phyloP scores from a whole-genome alignment of 1,140 invertebrate species.

The Apolygus lucorum region DNA sequence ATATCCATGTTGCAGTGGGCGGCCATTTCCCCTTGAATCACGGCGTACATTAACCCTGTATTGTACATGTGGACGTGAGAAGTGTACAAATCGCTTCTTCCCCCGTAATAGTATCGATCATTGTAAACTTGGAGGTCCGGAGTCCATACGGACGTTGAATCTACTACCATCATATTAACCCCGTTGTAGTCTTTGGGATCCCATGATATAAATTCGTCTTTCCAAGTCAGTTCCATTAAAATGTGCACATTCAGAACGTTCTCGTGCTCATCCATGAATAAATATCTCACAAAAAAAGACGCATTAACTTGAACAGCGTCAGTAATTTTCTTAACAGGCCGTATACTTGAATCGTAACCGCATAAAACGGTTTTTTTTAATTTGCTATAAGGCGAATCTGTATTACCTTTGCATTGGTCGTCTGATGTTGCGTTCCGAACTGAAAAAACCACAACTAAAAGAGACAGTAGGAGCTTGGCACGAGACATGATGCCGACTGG shows the following conservation, averaged over 20 bases:
- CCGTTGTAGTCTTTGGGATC: not conserved
- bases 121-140: not conserved
- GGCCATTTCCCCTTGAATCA: not conserved
- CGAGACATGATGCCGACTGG: too few species aligned
- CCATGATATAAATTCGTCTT: not conserved
- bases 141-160: not conserved
- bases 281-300: not conserved
- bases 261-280: not conserved
- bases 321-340: not conserved
- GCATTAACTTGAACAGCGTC: not conserved
- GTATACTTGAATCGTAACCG: not conserved
- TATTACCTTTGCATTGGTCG: not conserved
- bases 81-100: not conserved
- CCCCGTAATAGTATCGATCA: not conserved
- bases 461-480: too few species aligned
- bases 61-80: not conserved
- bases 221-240: not conserved
- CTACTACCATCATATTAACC: not conserved
- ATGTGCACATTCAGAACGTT: not conserved
- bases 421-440: too few species aligned
- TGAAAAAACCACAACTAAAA: too few species aligned
- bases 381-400: not conserved
- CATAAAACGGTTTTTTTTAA: not conserved
- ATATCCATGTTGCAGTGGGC: not conserved
- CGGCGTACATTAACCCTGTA: not conserved